These are phyloP conservation scores for Sycobia sp. DNA, from an alignment of 1,140 invertebrate genomes.

Conservation along the genomic window DNA sequence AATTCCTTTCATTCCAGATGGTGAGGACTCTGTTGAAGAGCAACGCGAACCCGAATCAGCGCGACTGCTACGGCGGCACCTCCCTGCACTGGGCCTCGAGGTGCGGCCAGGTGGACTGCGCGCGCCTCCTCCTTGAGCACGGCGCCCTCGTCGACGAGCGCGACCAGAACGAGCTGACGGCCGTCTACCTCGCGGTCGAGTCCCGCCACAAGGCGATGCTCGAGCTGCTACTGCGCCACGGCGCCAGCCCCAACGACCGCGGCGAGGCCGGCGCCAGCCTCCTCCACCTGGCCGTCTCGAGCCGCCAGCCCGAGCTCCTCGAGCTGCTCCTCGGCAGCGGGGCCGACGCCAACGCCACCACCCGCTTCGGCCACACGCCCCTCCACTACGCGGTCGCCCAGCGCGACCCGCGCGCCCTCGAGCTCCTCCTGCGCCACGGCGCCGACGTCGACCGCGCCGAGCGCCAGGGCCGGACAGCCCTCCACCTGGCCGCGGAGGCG, in stretches of 20 bases:
- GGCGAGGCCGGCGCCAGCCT: background rate
- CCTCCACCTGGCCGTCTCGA: constrained; percentile 9
- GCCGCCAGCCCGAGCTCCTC: background rate
- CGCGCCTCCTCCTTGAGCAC: background rate
- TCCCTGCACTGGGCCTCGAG: constrained; percentile 1
- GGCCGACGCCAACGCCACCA: background rate
- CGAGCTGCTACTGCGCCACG: background rate
- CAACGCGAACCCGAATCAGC: constrained; percentile 2
- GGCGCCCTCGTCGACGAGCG: constrained; percentile 1
- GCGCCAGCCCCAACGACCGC: background rate
- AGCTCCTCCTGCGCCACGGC: background rate
- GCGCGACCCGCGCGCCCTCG: background rate
- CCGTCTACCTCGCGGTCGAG: constrained; percentile 8
- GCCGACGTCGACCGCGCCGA: constrained; percentile 10
- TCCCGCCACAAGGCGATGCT: background rate
- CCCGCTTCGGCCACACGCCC: background rate
- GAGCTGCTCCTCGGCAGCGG: background rate
- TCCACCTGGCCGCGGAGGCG: constrained; percentile 15
- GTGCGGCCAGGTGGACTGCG: background rate
- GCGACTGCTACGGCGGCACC: constrained; percentile 16
- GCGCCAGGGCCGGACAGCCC: constrained; percentile 4
- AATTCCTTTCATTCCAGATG: constrained; percentile 4
- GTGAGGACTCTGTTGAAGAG: background rate
- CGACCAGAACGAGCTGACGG: background rate
- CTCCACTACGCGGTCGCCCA: constrained; percentile 2